Conservation (phyloP, 2,797 vertebrate genomes). For the Remorina albescens region DNA sequence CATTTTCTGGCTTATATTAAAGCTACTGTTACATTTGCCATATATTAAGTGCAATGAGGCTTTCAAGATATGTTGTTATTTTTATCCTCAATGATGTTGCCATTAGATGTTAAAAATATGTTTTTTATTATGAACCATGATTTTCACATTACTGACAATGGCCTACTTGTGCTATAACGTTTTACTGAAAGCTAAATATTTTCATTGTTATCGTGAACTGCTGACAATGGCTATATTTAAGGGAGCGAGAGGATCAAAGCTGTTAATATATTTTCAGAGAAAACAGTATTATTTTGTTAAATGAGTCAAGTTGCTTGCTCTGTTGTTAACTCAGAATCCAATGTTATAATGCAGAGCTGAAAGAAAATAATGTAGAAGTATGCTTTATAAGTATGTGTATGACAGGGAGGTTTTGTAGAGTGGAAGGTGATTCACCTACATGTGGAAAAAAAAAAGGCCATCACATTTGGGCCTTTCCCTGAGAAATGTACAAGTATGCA, state of each 20-base stretch:
- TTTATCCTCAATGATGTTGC: conserved; percentile 81
- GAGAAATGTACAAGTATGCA: conserved; percentile 73
- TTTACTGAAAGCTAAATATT: conserved; percentile 85
- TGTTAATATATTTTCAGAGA: conserved; percentile 89
- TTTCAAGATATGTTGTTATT: conserved; percentile 87
- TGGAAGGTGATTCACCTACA: conserved; percentile 52
- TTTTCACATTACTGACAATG: conserved; percentile 80
- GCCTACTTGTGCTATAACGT: conserved; percentile 81
- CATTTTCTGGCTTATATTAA: conserved; percentile 94
- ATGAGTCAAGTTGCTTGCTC: conserved; percentile 87
- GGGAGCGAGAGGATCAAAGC: conserved; percentile 77
- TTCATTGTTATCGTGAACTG: conserved; percentile 85
- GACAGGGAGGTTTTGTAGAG: conserved; percentile 67
- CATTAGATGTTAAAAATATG: conserved; percentile 84
- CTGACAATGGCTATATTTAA: conserved; percentile 86
- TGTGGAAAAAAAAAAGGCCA: conserved; percentile 46
- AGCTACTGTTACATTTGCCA: conserved; percentile 94
- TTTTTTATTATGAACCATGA: conserved; percentile 85
- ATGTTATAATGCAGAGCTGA: conserved; percentile 83
- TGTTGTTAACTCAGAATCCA: conserved; percentile 83
- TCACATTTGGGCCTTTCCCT: conserved; percentile 59
- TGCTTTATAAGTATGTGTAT: conserved; percentile 89
- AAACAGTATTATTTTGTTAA: conserved; percentile 91
- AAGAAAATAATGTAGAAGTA: conserved; percentile 86
- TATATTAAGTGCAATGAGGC: conserved; percentile 92